Percentiles rank a stretch among this genome's conserved stretches.
Evolutionary conservation across 2,113 vertebrate species (phyloP).

Genomic region (Sander vitreus): DNA sequence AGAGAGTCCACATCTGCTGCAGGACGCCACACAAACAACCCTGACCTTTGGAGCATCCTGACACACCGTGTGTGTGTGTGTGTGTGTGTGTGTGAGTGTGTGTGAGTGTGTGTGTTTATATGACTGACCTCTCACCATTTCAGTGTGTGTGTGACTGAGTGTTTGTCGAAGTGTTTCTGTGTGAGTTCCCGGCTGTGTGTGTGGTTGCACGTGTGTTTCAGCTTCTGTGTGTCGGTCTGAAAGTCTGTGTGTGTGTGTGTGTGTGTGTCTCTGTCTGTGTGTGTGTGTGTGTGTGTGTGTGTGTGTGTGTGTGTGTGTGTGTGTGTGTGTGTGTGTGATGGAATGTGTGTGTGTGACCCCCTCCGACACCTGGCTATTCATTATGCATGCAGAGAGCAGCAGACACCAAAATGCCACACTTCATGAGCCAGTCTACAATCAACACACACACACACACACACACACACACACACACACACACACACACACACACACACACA

Average conservation of each 20-base stretch:
- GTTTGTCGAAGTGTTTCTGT: slow-evolving; percentile 44
- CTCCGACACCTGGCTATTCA: slow-evolving; percentile 85
- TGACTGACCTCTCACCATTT: slow-evolving; percentile 38
- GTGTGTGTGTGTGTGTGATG: slow-evolving; percentile 47
- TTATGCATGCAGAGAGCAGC: slow-evolving; percentile 86
- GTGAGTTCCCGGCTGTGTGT: slow-evolving; percentile 28
- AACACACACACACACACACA: slow-evolving; percentile 52
- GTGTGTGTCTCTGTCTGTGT: slow-evolving; percentile 3
- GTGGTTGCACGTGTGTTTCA: slow-evolving; percentile 27
- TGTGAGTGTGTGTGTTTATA: slow-evolving; percentile 16
- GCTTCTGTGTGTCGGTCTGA: slow-evolving; percentile 44
- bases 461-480: slow-evolving; percentile 1
- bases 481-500: slow-evolving; percentile 46
- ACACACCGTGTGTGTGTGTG: slow-evolving; percentile 49
- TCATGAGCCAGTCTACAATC: slow-evolving; percentile 77
- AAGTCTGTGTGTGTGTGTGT: slow-evolving; percentile 36
- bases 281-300: slow-evolving; percentile 52
- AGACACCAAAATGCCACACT: slow-evolving; percentile 87
- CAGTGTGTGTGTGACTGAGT: slow-evolving; percentile 28
- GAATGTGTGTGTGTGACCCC: slow-evolving; percentile 69
- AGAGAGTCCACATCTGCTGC: slow-evolving; percentile 87
- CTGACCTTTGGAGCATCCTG: slow-evolving; percentile 83
- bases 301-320: slow-evolving; percentile 54
- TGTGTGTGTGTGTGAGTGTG: slow-evolving; percentile 11
- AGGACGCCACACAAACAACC: slow-evolving; percentile 85